These are phyloP conservation scores for Desmodus rotundus DNA, from an alignment of 2,113 vertebrate genomes.

Conservation along the genomic window DNA sequence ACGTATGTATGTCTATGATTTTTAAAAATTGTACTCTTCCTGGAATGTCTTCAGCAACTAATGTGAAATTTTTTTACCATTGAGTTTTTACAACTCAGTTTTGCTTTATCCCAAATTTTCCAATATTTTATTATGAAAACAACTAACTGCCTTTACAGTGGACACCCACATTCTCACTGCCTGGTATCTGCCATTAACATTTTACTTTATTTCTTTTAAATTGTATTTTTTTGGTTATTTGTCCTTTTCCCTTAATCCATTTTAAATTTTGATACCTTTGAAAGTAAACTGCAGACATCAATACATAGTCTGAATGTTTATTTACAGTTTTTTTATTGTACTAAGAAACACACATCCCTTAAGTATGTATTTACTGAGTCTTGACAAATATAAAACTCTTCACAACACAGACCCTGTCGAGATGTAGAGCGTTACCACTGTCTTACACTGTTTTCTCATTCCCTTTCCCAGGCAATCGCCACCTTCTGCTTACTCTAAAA, in stretches of 20 bases:
- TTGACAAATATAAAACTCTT: not conserved
- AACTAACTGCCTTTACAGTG: constrained; percentile 28
- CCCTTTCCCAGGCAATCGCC: not conserved
- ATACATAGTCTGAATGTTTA: not conserved
- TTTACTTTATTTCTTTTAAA: not conserved
- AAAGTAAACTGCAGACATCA: not conserved
- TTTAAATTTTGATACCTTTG: constrained; percentile 29
- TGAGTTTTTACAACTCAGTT: not conserved
- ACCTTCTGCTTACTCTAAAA: not conserved
- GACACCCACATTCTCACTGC: not conserved
- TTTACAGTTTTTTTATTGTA: not conserved
- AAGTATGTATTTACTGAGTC: not conserved
- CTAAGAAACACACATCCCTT: not conserved
- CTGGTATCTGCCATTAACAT: not conserved
- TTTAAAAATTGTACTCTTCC: not conserved
- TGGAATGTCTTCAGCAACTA: not conserved
- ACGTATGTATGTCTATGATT: not conserved
- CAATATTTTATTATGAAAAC: constrained; percentile 1
- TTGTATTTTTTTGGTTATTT: not conserved
- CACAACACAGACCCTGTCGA: not conserved
- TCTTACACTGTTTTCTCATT: not conserved
- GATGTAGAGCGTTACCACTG: not conserved
- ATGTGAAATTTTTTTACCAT: not conserved
- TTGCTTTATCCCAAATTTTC: not conserved
- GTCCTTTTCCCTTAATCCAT: not conserved